Base-by-base conservation (phyloP, 1,140 invertebrate species). In the Drosophila nannoptera region DNA sequence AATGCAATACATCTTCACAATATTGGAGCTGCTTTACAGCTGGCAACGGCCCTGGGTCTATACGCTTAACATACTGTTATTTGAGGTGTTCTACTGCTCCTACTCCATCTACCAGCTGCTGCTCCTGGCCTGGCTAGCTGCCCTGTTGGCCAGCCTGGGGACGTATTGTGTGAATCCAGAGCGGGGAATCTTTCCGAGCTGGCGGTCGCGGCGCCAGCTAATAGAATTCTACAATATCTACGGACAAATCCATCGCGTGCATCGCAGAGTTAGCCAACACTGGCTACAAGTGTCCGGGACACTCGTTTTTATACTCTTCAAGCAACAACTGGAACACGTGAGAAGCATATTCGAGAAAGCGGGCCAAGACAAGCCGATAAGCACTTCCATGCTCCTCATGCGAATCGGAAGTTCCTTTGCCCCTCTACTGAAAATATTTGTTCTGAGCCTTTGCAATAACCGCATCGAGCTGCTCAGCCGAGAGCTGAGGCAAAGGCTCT, bases 41-140 rank as follows among this genome's bases (percentile, higher is more conserved):
- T 50, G n/a, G n/a, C 7, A n/a, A 12, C n/a, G 8, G 4, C 29
- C 31, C 7, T 8, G 11, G 29, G 14, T 32, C 4, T n/a, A 7
- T 5, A 33, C n/a, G 4, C 32, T 14, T 7, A 50, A 42, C 7
- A 4, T 9, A 14, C 7, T 54, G 4, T 7, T 54, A 5, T 42
- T 54, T n/a, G 52, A 54, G 7, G 5, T 54, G 5, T 42, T 8
- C 38, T 54, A 29, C 7, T 54, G 36, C 7, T 11, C 36, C 14
- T 54, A 54, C 22, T 42, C 29, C n/a, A 7, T 54, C 11, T 54
- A 40, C 31, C 52, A 54, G 16, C 16, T 40, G 11, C 6, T 54
- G 7, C 2, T 54, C 7, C 7, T 54, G 36, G 52, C 36, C 6
- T 54, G 52, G 52, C 52, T 54, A 7, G 7, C 36, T 7, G 36